phyloP scores from a whole-genome alignment of 2,113 vertebrate species.

The Edolisoma coerulescens region DNA sequence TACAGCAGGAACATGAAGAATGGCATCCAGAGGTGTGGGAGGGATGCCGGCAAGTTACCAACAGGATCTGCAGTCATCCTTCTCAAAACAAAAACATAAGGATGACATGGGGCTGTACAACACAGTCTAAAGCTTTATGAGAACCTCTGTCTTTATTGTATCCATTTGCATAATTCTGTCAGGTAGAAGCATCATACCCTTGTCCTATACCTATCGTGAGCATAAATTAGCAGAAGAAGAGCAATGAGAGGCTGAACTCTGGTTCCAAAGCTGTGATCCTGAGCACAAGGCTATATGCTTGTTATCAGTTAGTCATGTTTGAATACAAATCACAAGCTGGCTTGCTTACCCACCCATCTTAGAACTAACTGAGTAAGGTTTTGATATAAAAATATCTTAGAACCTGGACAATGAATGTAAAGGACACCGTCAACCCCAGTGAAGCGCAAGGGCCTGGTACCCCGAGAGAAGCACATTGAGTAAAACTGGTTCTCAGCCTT shows the following conservation, averaged over 20 bases:
- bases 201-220: not conserved
- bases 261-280: not conserved
- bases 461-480: not conserved
- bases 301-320: not conserved
- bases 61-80: not conserved
- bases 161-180: not conserved
- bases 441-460: not conserved
- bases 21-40: not conserved
- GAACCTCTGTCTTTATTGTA: not conserved
- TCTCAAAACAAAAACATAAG: not conserved
- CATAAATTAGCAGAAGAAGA: not conserved
- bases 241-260: not conserved
- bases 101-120: not conserved
- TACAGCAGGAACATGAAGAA: not conserved
- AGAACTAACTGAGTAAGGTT: not conserved
- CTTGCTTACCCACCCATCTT: not conserved
- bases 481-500: not conserved
- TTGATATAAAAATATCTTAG: not conserved
- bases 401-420: not conserved
- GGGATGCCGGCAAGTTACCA: not conserved
- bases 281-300: not conserved
- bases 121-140: not conserved
- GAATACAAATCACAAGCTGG: not conserved
- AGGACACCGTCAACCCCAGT: not conserved
- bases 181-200: not conserved